Evolutionary conservation across 2,797 vertebrate species (phyloP).

Genomic region (Psittacula derbiana): DNA sequence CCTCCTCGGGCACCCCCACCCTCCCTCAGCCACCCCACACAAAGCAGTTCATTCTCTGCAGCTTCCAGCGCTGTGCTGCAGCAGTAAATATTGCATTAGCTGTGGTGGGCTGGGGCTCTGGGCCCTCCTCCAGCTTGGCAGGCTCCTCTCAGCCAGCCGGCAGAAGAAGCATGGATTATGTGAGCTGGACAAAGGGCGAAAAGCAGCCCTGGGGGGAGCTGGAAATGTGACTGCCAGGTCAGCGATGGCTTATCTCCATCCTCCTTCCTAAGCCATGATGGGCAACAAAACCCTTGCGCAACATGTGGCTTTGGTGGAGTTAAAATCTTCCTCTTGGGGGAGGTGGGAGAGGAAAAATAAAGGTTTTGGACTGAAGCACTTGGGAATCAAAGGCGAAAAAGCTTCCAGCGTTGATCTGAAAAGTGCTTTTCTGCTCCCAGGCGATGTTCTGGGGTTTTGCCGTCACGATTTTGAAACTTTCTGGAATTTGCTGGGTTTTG

Average conservation of each 20-base stretch:
- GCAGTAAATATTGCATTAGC: constrained; percentile 60
- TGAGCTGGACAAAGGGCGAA: not conserved
- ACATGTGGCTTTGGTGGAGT: not conserved
- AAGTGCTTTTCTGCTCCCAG: constrained; percentile 40
- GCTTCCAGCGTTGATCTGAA: not conserved
- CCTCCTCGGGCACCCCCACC: not conserved
- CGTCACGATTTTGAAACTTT: constrained; percentile 49
- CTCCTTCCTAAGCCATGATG: fast-evolving
- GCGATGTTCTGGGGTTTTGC: constrained; percentile 50
- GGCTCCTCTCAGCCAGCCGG: not conserved
- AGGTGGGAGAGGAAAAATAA: not conserved
- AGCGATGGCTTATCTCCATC: not conserved
- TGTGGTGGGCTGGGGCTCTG: not conserved
- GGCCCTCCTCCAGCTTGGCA: constrained; percentile 55
- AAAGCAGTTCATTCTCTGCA: constrained; percentile 44
- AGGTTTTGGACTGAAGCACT: not conserved
- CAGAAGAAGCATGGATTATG: not conserved
- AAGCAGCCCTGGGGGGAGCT: not conserved
- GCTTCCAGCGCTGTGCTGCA: not conserved
- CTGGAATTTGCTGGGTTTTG: constrained; percentile 63
- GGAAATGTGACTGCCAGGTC: not conserved
- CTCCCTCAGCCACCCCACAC: not conserved
- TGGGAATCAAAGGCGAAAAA: not conserved
- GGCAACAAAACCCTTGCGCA: not conserved
- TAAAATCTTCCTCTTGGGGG: not conserved